Base-by-base conservation (phyloP, 2,797 vertebrate species). In the Poecilia gillii region DNA sequence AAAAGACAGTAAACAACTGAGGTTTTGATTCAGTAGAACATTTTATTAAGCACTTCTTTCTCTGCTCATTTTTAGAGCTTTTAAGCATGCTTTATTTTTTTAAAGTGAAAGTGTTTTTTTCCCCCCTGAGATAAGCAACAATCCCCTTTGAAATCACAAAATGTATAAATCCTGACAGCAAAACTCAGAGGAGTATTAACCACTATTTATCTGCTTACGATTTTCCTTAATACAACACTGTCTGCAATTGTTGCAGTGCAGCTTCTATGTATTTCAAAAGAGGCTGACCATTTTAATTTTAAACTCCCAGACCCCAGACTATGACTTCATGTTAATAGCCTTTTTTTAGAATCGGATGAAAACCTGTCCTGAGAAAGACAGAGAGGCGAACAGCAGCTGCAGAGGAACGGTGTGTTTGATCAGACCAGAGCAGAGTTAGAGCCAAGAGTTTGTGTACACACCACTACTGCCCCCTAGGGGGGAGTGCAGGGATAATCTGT, bases 391-490 rank as follows among this genome's bases (percentile, higher is more conserved):
- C 75, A 74, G 79, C 20, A 64, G 82, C 49, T 80, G 81, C 81
- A 84, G 82, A 73, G 46, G 81, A 80, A 31, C 74, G 7, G 70
- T 75, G 86, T 53, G 81, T 93, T 89, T 91, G 87, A 93, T 92
- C 77, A 77, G 73, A 78, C 62, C 76, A 80, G 68, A 83, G 75
- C 76, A 70, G 70, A 75, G 84, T 72, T 31, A 72, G 77, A 80
- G 79, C 47, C 1, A 41, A 53, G 84, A 79, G 78, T 62, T n/a
- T 14, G 81, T 90, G 81, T 68, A 86, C 80, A 94, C 89, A 66
- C 46, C 90, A 81, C 91, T 95, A 95, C 92, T 95, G 93, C 94
- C 94, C 93, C 91, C 94, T 94, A 81, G 82, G 90, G 86, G 93
- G 41, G 6, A 77, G 12, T n/a, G 6, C 0, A 74, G 81, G 79